Evolutionary conservation across 2,888 invertebrate species (phyloP).

Genomic region (Timandra comae): DNA sequence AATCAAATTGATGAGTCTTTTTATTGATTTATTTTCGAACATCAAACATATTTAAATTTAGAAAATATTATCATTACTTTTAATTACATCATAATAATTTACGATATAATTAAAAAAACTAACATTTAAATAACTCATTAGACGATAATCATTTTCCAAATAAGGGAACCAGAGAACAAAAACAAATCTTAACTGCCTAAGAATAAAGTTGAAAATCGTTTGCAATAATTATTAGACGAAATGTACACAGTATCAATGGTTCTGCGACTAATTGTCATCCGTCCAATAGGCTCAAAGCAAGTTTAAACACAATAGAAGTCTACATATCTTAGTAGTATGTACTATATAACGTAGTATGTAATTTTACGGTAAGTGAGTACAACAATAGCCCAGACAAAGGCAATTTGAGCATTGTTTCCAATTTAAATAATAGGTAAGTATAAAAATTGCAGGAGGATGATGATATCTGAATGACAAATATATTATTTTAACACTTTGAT

Average conservation of each 20-base stretch:
- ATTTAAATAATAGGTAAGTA: conserved; percentile 33
- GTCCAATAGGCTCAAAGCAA: conserved; percentile 35
- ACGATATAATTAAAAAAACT: too few relatives aligned
- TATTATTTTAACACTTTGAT: conserved; percentile 5
- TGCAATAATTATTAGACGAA: not conserved
- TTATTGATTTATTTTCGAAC: not conserved
- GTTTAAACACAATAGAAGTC: conserved; percentile 29
- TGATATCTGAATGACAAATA: conserved; percentile 25
- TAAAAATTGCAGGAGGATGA: conserved; percentile 42
- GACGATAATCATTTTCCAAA: too few relatives aligned
- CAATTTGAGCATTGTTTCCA: conserved; percentile 47
- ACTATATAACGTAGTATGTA: conserved; percentile 45
- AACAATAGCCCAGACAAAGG: conserved; percentile 60
- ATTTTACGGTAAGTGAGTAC: conserved; percentile 64
- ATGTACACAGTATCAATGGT: not conserved
- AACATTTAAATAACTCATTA: too few relatives aligned
- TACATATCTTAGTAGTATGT: conserved; percentile 22
- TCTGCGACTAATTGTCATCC: conserved; percentile 42
- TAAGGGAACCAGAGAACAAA: too few relatives aligned
- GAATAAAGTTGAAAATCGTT: not conserved
- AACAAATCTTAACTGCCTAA: not conserved
- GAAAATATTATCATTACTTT: too few relatives aligned
- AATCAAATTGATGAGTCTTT: not conserved
- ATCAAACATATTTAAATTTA: too few relatives aligned
- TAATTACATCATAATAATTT: too few relatives aligned